Percentiles rank a stretch among this genome's conserved stretches.
These are phyloP conservation scores for Theristicus caerulescens DNA, from an alignment of 2,113 vertebrate genomes.

Conservation along the genomic window DNA sequence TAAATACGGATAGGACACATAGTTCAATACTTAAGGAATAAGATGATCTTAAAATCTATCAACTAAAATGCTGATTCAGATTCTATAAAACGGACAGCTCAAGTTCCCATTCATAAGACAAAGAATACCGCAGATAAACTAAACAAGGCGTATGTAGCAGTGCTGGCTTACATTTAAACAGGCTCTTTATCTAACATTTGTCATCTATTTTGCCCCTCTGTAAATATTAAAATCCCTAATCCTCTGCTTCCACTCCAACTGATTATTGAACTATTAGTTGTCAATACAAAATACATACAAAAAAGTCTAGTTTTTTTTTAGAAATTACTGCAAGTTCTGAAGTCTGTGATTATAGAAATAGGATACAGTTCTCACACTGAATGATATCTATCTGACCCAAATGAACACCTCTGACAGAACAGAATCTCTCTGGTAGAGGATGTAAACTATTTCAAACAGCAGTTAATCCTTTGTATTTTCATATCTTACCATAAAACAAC, in stretches of 20 bases:
- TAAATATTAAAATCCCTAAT: background rate
- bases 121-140: background rate
- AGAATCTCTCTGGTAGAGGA: background rate
- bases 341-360: background rate
- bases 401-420: background rate
- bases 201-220: background rate
- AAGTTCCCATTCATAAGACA: background rate
- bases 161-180: background rate
- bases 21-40: background rate
- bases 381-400: background rate
- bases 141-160: background rate
- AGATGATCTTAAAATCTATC: background rate
- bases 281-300: background rate
- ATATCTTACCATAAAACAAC: background rate
- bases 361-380: background rate
- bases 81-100: background rate
- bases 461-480: background rate
- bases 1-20: background rate
- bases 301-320: background rate
- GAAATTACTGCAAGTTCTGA: background rate
- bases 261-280: background rate
- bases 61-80: background rate
- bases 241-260: background rate
- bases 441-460: background rate
- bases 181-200: background rate